A percentile compares a stretch with the other conserved stretches of the same genome.
phyloP scores from a whole-genome alignment of 2,888 invertebrate species.

The Scaptomyza caliginosa region DNA sequence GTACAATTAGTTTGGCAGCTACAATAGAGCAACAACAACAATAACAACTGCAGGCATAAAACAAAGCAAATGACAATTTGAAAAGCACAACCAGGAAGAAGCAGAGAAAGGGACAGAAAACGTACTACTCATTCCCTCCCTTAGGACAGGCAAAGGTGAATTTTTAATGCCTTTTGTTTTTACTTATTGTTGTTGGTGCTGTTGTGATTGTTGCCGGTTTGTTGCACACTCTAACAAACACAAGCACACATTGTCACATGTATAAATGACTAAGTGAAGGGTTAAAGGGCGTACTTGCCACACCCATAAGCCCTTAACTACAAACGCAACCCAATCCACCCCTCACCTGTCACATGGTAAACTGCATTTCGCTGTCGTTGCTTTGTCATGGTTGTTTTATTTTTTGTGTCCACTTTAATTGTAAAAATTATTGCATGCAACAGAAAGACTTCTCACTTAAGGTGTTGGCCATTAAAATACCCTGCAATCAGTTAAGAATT shows the following conservation, averaged over 20 bases:
- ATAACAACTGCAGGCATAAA: slow-evolving; percentile 67
- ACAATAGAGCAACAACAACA: slow-evolving; percentile 39
- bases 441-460: neutral
- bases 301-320: neutral
- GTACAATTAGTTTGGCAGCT: slow-evolving; percentile 74
- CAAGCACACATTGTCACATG: slow-evolving; percentile 2
- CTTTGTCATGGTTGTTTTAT: slow-evolving; percentile 45
- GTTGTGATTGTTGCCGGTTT: slow-evolving; percentile 68
- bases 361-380: slow-evolving; percentile 28
- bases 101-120: slow-evolving; percentile 2
- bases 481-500: neutral
- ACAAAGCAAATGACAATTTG: slow-evolving; percentile 71
- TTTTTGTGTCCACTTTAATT: slow-evolving; percentile 57
- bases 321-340: neutral
- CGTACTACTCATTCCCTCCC: slow-evolving; percentile 47
- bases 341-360: neutral
- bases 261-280: slow-evolving; percentile 37
- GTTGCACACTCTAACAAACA: slow-evolving; percentile 41
- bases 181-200: slow-evolving; percentile 29
- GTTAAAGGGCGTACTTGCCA: slow-evolving; percentile 33
- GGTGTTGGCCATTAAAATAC: neutral
- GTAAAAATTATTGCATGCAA: slow-evolving; percentile 61
- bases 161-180: slow-evolving; percentile 70
- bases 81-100: slow-evolving; percentile 59
- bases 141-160: slow-evolving; percentile 62